Conservation (phyloP, 2,888 invertebrate species). For the Trissoscelio sp. region DNA sequence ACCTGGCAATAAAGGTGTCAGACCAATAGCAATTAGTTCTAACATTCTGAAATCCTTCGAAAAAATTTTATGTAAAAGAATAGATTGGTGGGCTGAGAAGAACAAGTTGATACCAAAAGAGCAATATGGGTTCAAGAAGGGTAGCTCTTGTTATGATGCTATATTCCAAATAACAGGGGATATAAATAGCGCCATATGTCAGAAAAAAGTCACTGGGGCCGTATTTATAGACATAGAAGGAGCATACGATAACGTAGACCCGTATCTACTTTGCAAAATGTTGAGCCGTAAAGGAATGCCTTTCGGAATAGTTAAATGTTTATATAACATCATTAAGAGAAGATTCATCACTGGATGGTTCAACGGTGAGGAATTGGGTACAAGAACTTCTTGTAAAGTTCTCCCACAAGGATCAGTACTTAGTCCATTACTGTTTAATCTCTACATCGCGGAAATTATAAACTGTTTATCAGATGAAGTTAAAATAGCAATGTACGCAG, state of each 20-base stretch:
- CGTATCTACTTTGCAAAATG: neutral
- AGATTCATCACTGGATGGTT: neutral
- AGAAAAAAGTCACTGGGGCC: neutral
- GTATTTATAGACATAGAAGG: slow-evolving; percentile 1
- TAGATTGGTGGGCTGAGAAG: slow-evolving; percentile 1
- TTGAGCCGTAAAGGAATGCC: neutral
- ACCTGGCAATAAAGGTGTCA: neutral
- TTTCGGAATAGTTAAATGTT: neutral
- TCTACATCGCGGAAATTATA: neutral
- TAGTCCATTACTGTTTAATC: neutral
- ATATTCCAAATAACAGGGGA: neutral
- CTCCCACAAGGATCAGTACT: neutral
- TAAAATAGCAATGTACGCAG: too few species aligned
- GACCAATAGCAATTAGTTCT: neutral
- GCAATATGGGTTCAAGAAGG: neutral
- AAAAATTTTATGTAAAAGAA: neutral
- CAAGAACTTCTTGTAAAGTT: neutral
- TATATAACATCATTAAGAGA: neutral
- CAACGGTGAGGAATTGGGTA: neutral
- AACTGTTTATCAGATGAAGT: neutral
- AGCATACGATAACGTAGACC: slow-evolving; percentile 6
- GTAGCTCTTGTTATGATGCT: neutral
- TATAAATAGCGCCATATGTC: neutral
- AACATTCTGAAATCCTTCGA: neutral
- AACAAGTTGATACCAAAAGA: neutral